Conservation (phyloP, 2,797 vertebrate species). For the Zalophus californianus region DNA sequence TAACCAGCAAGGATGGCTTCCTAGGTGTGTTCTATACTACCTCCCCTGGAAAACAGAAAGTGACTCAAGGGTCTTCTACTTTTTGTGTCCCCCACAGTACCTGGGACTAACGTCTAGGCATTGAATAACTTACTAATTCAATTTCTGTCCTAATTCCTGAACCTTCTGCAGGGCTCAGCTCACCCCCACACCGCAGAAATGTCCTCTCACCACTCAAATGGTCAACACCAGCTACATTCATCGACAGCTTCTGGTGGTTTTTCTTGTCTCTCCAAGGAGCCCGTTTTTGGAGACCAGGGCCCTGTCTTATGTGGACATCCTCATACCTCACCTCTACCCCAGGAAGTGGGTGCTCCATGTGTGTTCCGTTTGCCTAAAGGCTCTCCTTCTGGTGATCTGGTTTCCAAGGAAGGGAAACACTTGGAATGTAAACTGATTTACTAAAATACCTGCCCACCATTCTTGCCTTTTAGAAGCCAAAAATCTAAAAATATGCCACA, state of each 20-base stretch:
- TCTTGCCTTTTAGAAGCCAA: conserved; percentile 55
- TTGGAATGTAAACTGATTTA: conserved; percentile 27
- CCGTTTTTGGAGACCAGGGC: background rate
- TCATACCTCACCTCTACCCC: background rate
- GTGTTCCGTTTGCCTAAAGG: background rate
- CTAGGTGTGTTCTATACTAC: too few species aligned
- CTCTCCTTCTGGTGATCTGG: background rate
- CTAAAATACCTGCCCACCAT: conserved; percentile 46
- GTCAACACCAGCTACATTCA: background rate
- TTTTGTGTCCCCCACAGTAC: background rate
- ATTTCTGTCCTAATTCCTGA: background rate
- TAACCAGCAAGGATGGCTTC: background rate
- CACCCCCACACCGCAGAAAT: background rate
- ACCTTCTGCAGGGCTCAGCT: background rate
- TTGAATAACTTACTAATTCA: background rate
- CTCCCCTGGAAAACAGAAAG: background rate
- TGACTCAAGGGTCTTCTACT: background rate
- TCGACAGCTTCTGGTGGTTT: background rate
- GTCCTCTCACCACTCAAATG: background rate
- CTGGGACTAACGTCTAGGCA: background rate
- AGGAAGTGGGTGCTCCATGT: background rate
- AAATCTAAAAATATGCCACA: conserved; percentile 57
- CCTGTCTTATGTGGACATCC: background rate
- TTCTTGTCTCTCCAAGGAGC: background rate
- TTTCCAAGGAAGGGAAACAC: conserved; percentile 51